A percentile compares a stretch with the other conserved stretches of the same genome.
Evolutionary conservation across 2,797 vertebrate genomes (phyloP).

Genomic region (Harpagifer antarcticus): DNA sequence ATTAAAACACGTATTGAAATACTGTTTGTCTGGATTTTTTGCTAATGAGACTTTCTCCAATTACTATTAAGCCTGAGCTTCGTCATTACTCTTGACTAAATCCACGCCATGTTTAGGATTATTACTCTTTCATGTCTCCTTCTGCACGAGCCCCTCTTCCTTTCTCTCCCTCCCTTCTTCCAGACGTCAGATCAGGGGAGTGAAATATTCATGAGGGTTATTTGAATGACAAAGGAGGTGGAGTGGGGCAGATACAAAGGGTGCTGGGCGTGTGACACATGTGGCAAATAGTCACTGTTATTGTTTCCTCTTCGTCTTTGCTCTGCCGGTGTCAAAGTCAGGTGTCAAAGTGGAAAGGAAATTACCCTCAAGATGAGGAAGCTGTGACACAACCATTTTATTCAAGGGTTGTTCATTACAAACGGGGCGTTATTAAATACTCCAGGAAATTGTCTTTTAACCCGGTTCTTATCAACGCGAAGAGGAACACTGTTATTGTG

Average conservation of each 20-base stretch:
- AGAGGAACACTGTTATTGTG: slow-evolving; percentile 9
- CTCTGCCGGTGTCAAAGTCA: slow-evolving; percentile 7
- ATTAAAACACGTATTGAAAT: slow-evolving; percentile 4
- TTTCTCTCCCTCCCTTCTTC: slow-evolving; percentile 21
- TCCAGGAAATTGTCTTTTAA: background rate
- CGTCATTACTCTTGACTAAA: slow-evolving; percentile 46
- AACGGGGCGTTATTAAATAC: background rate
- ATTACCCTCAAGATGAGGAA: background rate
- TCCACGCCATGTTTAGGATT: slow-evolving; percentile 37
- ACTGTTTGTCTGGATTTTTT: slow-evolving; percentile 22
- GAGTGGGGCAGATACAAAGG: slow-evolving; percentile 64
- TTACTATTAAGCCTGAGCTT: slow-evolving; percentile 19
- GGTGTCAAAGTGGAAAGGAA: slow-evolving; percentile 11
- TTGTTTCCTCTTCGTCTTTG: slow-evolving; percentile 35
- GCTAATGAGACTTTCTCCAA: slow-evolving; percentile 31
- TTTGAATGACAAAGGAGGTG: slow-evolving; percentile 80
- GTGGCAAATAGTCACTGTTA: slow-evolving; percentile 36
- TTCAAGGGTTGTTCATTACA: background rate
- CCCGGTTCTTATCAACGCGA: background rate
- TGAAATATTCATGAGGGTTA: slow-evolving; percentile 84
- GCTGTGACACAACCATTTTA: background rate
- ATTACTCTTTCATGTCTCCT: slow-evolving; percentile 49
- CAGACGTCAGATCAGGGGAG: slow-evolving; percentile 46
- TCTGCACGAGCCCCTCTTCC: slow-evolving; percentile 6
- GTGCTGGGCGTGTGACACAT: slow-evolving; percentile 58